These are phyloP conservation scores for Monochamus saltuarius DNA, from an alignment of 1,140 invertebrate genomes.

Conservation along the genomic window DNA sequence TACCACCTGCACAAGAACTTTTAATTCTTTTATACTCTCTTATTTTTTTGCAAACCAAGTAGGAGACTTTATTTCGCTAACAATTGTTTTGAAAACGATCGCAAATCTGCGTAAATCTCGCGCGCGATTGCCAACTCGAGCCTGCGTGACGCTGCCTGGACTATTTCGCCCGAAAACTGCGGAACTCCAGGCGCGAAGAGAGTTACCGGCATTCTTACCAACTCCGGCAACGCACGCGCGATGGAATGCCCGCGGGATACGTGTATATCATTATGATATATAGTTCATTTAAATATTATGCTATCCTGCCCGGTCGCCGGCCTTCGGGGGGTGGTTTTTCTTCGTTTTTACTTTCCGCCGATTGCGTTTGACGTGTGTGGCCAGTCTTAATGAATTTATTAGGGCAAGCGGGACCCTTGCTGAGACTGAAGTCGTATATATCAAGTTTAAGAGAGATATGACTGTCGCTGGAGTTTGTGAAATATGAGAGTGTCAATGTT, in stretches of 20 bases:
- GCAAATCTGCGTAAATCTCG: background rate
- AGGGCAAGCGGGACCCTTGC: too few species aligned
- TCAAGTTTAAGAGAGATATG: conserved; percentile 8
- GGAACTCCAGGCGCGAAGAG: conserved; percentile 14
- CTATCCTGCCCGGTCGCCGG: conserved; percentile 21
- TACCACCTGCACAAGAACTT: too few species aligned
- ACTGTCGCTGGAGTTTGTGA: too few species aligned
- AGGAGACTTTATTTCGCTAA: too few species aligned
- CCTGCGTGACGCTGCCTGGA: background rate
- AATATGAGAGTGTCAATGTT: too few species aligned
- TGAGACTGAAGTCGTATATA: too few species aligned
- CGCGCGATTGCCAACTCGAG: background rate
- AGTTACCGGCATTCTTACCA: conserved; percentile 21
- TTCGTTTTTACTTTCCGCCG: conserved; percentile 10
- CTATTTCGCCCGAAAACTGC: conserved; percentile 22
- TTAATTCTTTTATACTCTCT: too few species aligned
- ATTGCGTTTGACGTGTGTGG: conserved; percentile 1
- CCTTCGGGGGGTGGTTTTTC: conserved; percentile 16
- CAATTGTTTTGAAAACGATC: too few species aligned
- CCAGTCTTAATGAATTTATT: too few species aligned
- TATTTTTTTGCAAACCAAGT: too few species aligned
- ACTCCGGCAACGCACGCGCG: conserved; percentile 22
- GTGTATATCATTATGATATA: conserved; percentile 32
- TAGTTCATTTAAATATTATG: conserved; percentile 29
- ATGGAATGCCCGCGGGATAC: conserved; percentile 16